Evolutionary conservation across 2,888 invertebrate species (phyloP).

Genomic region (Synergus itoensis): DNA sequence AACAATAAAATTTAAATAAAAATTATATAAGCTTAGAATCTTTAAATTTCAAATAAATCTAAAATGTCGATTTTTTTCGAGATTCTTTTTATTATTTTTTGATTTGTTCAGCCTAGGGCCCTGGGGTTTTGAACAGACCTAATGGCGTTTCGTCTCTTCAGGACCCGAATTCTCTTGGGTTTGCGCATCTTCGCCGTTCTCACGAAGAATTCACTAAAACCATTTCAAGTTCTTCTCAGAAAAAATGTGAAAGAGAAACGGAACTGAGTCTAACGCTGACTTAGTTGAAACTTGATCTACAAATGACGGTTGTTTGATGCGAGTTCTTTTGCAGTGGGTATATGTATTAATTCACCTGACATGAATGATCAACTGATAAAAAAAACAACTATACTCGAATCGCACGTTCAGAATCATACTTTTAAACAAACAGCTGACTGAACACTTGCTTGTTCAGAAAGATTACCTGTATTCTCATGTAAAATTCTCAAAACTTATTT

Average conservation of each 20-base stretch:
- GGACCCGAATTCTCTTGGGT: conserved; percentile 66
- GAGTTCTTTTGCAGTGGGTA: conserved; percentile 21
- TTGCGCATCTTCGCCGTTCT: conserved; percentile 58
- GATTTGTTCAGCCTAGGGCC: conserved; percentile 3
- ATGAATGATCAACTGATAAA: conserved; percentile 20
- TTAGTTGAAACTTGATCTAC: conserved; percentile 26
- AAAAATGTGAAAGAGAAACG: conserved; percentile 25
- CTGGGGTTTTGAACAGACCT: conserved; percentile 67
- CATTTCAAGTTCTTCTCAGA: conserved; percentile 49
- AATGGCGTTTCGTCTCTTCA: conserved; percentile 74
- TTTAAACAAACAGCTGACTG: background rate
- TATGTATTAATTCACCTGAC: conserved; percentile 28
- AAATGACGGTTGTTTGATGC: conserved; percentile 24
- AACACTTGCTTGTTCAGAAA: background rate
- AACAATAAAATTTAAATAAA: background rate
- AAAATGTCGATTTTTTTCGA: conserved; percentile 44
- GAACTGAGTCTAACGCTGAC: conserved; percentile 27
- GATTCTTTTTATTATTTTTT: conserved; percentile 53
- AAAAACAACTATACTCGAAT: background rate
- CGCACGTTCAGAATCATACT: conserved; percentile 31
- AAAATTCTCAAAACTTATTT: background rate
- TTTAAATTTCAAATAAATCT: background rate
- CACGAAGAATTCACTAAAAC: conserved; percentile 69
- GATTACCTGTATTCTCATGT: background rate
- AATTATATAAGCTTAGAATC: too few species aligned